Conservation (phyloP, 2,797 vertebrate genomes). For the Oreochromis mossambicus region DNA sequence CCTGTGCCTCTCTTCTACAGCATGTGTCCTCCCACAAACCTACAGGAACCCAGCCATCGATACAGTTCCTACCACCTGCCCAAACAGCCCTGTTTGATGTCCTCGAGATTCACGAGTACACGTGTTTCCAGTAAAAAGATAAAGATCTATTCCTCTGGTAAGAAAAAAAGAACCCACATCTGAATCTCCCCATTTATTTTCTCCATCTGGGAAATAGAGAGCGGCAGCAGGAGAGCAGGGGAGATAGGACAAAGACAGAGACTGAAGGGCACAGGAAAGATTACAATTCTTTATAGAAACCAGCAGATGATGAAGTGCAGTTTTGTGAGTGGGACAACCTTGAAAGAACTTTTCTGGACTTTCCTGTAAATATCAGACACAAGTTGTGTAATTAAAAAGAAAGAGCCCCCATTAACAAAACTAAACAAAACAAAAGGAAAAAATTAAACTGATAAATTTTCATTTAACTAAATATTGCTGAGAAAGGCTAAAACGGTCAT, state of each 20-base stretch:
- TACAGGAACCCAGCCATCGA: slow-evolving; percentile 17
- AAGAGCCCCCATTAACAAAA: not conserved
- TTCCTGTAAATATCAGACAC: not conserved
- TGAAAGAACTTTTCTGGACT: not conserved
- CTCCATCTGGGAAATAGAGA: not conserved
- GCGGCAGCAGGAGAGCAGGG: not conserved
- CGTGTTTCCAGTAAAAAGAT: slow-evolving; percentile 20
- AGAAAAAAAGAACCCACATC: slow-evolving; percentile 5
- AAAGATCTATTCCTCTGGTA: slow-evolving; percentile 5
- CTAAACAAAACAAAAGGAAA: not conserved
- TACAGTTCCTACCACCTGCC: not conserved
- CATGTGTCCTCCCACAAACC: slow-evolving; percentile 12
- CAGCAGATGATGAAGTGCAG: not conserved
- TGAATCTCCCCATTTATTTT: slow-evolving; percentile 29
- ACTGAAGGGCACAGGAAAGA: slow-evolving; percentile 14
- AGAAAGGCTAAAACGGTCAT: not conserved
- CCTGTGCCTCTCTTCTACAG: not conserved
- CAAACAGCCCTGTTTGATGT: slow-evolving; percentile 9
- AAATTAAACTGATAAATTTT: not conserved
- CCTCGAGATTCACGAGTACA: not conserved
- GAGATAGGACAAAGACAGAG: slow-evolving; percentile 22
- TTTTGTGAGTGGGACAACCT: slow-evolving; percentile 15
- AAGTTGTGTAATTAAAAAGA: not conserved
- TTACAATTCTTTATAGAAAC: slow-evolving; percentile 1
- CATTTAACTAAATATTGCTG: not conserved